Evolutionary conservation across 2,888 invertebrate species (phyloP), one percentile per base, ranked within the genome.

Genomic region (Troides aeacus): DNA sequence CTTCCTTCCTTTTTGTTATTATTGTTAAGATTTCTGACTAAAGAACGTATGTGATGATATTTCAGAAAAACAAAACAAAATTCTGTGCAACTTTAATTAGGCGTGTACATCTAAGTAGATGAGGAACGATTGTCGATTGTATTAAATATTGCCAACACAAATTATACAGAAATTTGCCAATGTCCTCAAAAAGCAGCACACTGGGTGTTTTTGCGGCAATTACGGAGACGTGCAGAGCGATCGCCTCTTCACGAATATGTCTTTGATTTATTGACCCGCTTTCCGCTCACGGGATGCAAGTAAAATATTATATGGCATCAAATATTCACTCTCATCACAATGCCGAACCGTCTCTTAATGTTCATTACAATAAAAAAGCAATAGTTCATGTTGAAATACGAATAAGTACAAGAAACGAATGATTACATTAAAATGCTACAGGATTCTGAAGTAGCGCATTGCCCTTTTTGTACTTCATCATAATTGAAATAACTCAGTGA

Each of bases 331-430:
- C 88, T 84, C 88, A 89, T 91, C 86, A 84, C 86, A 85, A 81
- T 75, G 72, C 82, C 74, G 79, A 81, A 84, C 87, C 85, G 84
- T 83, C 84, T 86, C 81, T 88, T 84, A 84, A 85, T 83, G 83
- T 83, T 90, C 86, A 89, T 92, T 91, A 90, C 87, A 91, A 92
- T 91, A 92, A 91, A 90, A 88, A 89, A 84, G 82, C 89, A 77
- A 91, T 90, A 89, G 86, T 85, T 91, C 88, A 90, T 88, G 84
- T 84, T 83, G 82, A 80, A 80, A 80, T 81, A 53, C 53, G 53
- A 6, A 81, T 82, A 69, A 63, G 56, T 73, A 66, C 58, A 66
- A 66, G 81, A 79, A 84, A 76, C 76, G 77, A 81, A 79, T 74
- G 75, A 77, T 77, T 76, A 65, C 78, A 75, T 73, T 77, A 46